Base-by-base conservation (phyloP, 2,797 vertebrate genomes). In the Pipistrellus pipistrellus region DNA sequence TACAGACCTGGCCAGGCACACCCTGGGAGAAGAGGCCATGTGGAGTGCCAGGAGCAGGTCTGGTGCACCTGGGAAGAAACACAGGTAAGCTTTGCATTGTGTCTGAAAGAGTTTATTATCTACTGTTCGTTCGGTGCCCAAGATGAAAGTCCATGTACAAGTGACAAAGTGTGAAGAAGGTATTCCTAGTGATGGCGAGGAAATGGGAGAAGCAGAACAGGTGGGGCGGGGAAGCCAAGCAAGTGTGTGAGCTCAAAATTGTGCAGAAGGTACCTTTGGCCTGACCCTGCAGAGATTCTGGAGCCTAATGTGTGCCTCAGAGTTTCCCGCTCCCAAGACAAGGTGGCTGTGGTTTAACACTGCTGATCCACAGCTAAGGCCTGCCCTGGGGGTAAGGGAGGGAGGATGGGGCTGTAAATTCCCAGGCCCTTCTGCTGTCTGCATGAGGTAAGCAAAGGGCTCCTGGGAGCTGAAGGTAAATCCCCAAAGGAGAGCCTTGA, bases 371-470 rank as follows among this genome's bases (percentile, higher is more conserved):
- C 38, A n/a, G 12, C 69, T 44, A 38, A 64, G 44, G 13, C n/a
- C 51, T 73, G 48, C 51, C 6, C 1, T 25, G 35, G 20, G 21
- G 35, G 12, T 20, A 18, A 5, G 1, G 4, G 15, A n/a, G 62
- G 30, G 30, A 18, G 62, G 62, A 17, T 3, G 30, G 30, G 10
- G 3, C 3, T 27, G 0, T 20, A 20, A 21, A 81, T 15, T 69
- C 30, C 7, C 1, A 44, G 75, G 2, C 4, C 41, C 12, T 80
- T 35, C 57, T 81, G 8, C 8, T 73, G 10, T 75, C 35, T 57
- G 13, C 4, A n/a, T 10, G 84, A 32, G 0, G 12, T 32, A 18
- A 3, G 27, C 0, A 15, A 44, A 55, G 15, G 4, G 0, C 57
- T 93, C 64, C 59, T 90, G 32, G 48, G 53, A 51, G 15, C 41